Evolutionary conservation across 1,140 invertebrate species (phyloP).

Genomic region (Acromyrmex charruanus): DNA sequence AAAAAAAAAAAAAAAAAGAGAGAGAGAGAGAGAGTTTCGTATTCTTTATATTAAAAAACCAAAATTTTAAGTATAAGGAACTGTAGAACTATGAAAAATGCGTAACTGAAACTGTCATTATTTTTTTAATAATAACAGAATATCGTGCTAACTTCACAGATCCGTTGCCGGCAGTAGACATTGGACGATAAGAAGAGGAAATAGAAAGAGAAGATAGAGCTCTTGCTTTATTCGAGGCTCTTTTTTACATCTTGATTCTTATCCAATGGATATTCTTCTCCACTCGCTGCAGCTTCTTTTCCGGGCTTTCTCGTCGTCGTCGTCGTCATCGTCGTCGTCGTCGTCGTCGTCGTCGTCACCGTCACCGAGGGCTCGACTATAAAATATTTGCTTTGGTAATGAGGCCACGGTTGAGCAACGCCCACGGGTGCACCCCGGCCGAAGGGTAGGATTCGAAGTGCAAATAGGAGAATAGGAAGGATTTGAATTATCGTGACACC

Average conservation of each 20-base stretch:
- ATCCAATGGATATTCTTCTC: constrained; percentile 47
- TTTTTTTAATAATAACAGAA: too few species aligned
- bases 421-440: constrained; percentile 51
- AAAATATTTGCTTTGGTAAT: constrained; percentile 87
- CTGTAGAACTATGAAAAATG: too few species aligned
- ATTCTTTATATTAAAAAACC: too few species aligned
- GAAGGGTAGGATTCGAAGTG: constrained; percentile 82
- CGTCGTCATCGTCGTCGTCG: constrained; percentile 72
- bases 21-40: too few species aligned
- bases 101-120: too few species aligned
- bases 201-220: constrained; percentile 77
- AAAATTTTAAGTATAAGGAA: too few species aligned
- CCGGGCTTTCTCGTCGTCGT: constrained; percentile 65
- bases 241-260: constrained; percentile 75
- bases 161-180: constrained; percentile 59
- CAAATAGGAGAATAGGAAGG: constrained; percentile 83
- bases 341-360: constrained; percentile 73
- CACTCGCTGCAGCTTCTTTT: constrained; percentile 63
- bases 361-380: constrained; percentile 81
- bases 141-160: too few species aligned
- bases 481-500: constrained; percentile 82
- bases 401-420: constrained; percentile 84
- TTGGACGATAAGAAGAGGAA: constrained; percentile 79
- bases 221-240: constrained; percentile 76
- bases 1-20: too few species aligned